These are phyloP conservation scores for Sorex fumeus DNA, from an alignment of 2,113 vertebrate species.

Conservation along the genomic window DNA sequence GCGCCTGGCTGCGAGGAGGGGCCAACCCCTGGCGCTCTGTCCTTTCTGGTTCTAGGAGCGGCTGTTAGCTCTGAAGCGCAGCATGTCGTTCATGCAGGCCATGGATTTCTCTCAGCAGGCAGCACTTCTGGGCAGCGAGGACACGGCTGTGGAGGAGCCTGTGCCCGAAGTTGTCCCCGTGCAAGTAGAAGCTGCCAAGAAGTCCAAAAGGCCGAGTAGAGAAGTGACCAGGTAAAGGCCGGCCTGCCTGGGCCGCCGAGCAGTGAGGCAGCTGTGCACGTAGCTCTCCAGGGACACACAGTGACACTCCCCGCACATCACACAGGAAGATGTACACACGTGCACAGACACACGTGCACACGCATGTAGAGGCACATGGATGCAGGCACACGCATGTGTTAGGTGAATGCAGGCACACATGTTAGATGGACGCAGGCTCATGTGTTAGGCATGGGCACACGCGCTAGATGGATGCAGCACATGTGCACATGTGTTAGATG, in stretches of 20 bases:
- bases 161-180: conserved; percentile 93
- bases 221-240: conserved; percentile 93
- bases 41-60: conserved; percentile 95
- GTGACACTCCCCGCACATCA: not conserved
- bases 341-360: no score
- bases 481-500: no score
- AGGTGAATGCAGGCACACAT: no score
- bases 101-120: conserved; percentile 99
- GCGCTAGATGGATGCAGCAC: no score
- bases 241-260: no score
- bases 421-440: no score
- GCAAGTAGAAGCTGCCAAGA: conserved; percentile 95
- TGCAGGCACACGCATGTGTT: no score
- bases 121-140: conserved; percentile 97
- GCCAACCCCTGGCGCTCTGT: conserved; percentile 86
- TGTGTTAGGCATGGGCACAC: no score
- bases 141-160: conserved; percentile 93
- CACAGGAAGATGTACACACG: not conserved
- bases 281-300: no score
- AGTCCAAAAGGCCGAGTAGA: conserved; percentile 97
- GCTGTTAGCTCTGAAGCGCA: conserved; percentile 98
- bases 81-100: conserved; percentile 99
- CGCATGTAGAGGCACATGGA: no score
- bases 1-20: no score
- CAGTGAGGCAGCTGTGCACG: not conserved